Conservation (phyloP, 2,888 invertebrate genomes). For the Xanthia togata region DNA sequence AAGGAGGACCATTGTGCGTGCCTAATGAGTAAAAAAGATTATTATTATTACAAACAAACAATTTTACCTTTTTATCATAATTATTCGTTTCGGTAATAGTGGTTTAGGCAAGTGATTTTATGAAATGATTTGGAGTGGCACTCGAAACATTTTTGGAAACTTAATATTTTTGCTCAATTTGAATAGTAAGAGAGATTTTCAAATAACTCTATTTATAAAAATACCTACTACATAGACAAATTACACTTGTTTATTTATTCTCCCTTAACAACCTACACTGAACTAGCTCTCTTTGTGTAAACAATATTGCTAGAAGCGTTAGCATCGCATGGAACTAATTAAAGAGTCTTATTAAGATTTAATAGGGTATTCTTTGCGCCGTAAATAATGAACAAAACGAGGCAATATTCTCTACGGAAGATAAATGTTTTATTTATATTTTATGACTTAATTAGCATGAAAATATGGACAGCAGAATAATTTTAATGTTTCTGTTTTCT, state of each 20-base stretch:
- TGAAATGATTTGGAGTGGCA: not conserved
- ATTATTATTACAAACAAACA: not conserved
- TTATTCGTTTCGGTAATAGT: not conserved
- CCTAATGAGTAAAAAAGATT: not conserved
- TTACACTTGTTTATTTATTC: not conserved
- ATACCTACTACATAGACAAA: not conserved
- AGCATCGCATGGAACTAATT: constrained; percentile 54
- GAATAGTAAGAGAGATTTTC: not conserved
- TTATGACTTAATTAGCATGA: constrained; percentile 51
- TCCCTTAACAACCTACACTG: not conserved
- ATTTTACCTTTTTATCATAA: not conserved
- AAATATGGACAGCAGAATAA: constrained; percentile 46
- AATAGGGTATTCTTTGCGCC: constrained; percentile 62
- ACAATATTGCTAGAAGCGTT: constrained; percentile 27
- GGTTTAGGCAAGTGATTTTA: too few species aligned
- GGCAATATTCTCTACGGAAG: constrained; percentile 52
- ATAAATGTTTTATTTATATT: constrained; percentile 61
- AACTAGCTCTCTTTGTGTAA: constrained; percentile 1
- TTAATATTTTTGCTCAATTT: not conserved
- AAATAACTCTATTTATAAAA: not conserved
- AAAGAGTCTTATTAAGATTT: constrained; percentile 65
- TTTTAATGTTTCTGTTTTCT: constrained; percentile 35
- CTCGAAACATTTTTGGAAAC: too few species aligned
- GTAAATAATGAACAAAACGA: constrained; percentile 57
- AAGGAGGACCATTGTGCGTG: too few species aligned